These are phyloP conservation scores for Hylomyscus alleni DNA, from an alignment of 2,797 vertebrate genomes.

Conservation along the genomic window DNA sequence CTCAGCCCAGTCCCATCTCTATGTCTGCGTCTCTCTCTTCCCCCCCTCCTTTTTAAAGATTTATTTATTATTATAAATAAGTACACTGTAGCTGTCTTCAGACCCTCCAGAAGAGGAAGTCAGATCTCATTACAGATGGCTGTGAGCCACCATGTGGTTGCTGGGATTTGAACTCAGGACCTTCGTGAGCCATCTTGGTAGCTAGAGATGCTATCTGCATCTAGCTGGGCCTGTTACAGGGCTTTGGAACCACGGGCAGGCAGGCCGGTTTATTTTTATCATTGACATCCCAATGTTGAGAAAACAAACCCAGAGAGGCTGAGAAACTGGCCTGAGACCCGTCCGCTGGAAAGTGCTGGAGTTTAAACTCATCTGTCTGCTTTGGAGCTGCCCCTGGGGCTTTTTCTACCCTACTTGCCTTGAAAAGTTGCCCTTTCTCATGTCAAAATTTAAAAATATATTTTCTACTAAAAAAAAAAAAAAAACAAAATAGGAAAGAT, in stretches of 20 bases:
- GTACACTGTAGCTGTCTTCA: too few species aligned
- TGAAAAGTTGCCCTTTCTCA: slow-evolving; percentile 20
- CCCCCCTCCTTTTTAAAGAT: too few species aligned
- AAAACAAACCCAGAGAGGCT: background rate
- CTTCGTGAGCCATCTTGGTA: too few species aligned
- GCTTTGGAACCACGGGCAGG: background rate
- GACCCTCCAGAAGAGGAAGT: too few species aligned
- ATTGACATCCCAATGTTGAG: slow-evolving; percentile 7
- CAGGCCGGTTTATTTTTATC: background rate
- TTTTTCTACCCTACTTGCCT: background rate
- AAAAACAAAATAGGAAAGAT: background rate
- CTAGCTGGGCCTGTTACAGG: background rate
- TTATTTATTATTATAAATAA: too few species aligned
- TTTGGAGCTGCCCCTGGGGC: background rate
- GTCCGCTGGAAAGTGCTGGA: background rate
- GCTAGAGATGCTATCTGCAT: background rate
- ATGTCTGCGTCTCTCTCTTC: too few species aligned
- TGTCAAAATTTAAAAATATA: background rate
- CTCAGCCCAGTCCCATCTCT: background rate
- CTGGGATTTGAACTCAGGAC: too few species aligned
- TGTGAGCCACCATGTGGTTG: too few species aligned
- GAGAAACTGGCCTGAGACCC: background rate
- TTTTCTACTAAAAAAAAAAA: background rate
- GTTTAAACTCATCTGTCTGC: background rate
- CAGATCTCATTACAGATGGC: too few species aligned